Evolutionary conservation across 2,888 invertebrate species (phyloP), one percentile per base, ranked within the genome.

Genomic region (Myopa tessellatipennis): DNA sequence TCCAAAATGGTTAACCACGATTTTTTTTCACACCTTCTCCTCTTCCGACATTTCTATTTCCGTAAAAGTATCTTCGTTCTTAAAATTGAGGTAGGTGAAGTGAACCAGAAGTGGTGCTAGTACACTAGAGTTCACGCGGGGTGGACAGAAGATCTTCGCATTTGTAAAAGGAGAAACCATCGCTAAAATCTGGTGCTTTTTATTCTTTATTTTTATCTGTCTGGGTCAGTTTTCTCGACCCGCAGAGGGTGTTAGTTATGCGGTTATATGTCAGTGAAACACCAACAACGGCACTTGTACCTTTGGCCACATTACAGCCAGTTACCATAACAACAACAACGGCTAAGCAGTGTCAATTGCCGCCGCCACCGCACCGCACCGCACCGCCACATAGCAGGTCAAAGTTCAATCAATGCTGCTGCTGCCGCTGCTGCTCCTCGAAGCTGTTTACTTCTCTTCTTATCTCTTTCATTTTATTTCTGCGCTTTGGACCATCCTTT

Each of bases 401-500:
- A 77, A 14, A 65, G 76, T 70, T 76, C 61, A 76, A 69, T 38
- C 38, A 60, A 40, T 6, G 65, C 65, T 52, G 18, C 72, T 18
- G 34, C 40, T 6, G 65, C 65, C 36, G 18, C 72, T 18, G 34
- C 40, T 45, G 26, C 61, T 45, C 18, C 45, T 63, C 50, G 63
- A 14, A 74, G 73, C 45, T 74, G n/a, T 50, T 65, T 50, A 34
- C 73, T 74, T 36, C 12, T 34, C 26, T 45, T 34, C 38, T 40
- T 60, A n/a, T 18, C 50, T 16, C 16, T 50, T n/a, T 26, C 45
- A n/a, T 61, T 58, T 60, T n/a, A 16, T 68, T 18, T 60, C n/a
- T 68, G 50, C 40, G 36, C 36, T 65, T 36, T 36, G 14, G 34
- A 36, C 16, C 8, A 34, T n/a, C 52, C 16, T 65, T 65, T 76